These are phyloP conservation scores for Zaprionus gabonicus DNA, from an alignment of 1,140 invertebrate species.

Conservation along the genomic window DNA sequence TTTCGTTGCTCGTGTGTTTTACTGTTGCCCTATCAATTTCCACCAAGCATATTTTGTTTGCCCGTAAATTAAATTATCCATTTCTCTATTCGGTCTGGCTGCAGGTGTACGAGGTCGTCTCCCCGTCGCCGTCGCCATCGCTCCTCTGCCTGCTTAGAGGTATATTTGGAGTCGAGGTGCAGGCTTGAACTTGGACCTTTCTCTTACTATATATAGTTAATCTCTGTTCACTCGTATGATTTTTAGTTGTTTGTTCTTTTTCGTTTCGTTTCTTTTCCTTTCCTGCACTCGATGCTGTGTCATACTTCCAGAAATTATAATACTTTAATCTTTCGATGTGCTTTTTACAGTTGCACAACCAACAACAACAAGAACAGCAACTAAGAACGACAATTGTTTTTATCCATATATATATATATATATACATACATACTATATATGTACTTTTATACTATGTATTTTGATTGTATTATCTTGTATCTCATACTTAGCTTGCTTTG, in stretches of 20 bases:
- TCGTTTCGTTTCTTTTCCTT: constrained; percentile 8
- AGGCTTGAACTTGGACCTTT: constrained; percentile 23
- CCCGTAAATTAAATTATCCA: constrained; percentile 72
- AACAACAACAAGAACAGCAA: constrained; percentile 7
- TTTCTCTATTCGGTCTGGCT: constrained; percentile 31
- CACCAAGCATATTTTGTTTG: constrained; percentile 53
- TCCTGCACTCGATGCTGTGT: constrained; percentile 15
- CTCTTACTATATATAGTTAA: not conserved
- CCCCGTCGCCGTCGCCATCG: not conserved
- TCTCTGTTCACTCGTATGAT: not conserved
- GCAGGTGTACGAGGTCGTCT: constrained; percentile 7
- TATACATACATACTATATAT: constrained; percentile 59
- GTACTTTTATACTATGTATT: constrained; percentile 78
- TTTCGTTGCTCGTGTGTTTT: constrained; percentile 8
- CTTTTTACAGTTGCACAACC: constrained; percentile 43
- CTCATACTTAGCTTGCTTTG: constrained; percentile 84
- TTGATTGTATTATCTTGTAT: constrained; percentile 84
- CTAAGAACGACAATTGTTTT: constrained; percentile 39
- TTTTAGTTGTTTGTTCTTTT: constrained; percentile 15
- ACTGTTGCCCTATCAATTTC: constrained; percentile 4
- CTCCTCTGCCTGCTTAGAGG: constrained; percentile 8
- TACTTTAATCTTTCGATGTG: constrained; percentile 36
- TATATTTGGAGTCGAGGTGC: constrained; percentile 18
- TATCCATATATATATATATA: constrained; percentile 49
- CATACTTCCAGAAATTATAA: constrained; percentile 26